Conservation (phyloP, 2,797 vertebrate species). For the Agapornis canus region DNA sequence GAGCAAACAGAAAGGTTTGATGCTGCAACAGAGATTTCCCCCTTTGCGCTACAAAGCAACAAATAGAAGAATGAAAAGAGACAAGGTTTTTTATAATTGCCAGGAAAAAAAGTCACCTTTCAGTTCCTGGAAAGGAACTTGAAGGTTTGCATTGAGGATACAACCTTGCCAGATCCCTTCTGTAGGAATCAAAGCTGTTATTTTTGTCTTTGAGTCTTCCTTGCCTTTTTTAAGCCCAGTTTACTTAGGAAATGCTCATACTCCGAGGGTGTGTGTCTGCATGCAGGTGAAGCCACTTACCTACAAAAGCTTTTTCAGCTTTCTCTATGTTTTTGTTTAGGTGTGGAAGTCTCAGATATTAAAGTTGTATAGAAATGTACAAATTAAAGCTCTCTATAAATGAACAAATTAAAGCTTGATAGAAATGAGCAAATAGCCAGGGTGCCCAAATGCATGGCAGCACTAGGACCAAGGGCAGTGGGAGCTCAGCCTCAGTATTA, state of each 20-base stretch:
- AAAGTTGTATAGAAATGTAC: not conserved
- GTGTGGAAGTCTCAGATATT: not conserved
- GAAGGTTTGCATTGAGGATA: not conserved
- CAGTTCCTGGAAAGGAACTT: not conserved
- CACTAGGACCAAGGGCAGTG: not conserved
- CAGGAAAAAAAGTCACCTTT: not conserved
- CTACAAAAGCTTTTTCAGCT: not conserved
- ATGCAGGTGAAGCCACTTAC: not conserved
- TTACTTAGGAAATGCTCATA: not conserved
- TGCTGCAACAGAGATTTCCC: not conserved
- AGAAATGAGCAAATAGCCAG: not conserved
- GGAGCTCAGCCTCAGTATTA: not conserved
- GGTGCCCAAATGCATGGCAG: not conserved
- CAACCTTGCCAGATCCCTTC: not conserved
- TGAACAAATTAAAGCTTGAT: not conserved
- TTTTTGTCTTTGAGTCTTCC: not conserved
- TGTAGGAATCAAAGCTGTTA: not conserved
- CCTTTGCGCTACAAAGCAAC: not conserved
- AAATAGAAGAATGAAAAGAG: not conserved
- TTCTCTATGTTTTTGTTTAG: not conserved
- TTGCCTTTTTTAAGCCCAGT: not conserved
- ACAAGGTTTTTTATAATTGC: not conserved
- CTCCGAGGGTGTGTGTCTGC: not conserved
- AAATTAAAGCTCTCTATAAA: not conserved
- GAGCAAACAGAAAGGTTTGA: not conserved